Evolutionary conservation across 2,797 vertebrate genomes (phyloP), one percentile per base, ranked within the genome.

Genomic region (Cirrhinus mrigala): DNA sequence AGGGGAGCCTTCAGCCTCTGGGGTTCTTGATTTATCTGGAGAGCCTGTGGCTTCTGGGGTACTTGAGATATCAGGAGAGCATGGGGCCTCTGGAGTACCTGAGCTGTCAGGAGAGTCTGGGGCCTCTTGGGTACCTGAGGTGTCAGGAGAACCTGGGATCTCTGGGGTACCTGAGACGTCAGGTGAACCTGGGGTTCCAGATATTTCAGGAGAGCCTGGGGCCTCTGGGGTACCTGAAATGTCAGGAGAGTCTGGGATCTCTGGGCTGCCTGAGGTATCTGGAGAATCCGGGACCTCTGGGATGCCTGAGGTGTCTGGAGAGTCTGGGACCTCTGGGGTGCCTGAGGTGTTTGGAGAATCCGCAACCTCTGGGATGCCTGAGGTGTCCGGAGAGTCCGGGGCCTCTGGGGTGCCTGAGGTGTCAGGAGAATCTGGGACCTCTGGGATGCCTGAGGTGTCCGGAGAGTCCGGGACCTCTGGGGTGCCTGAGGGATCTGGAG

Each of bases 391-490:
- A 20, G 62, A 20, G 3, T 18, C 54, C 29, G 81, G 48, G 20
- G 3, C 10, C 10, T 70, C 82, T 73, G 69, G 44, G 18, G 9
- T 15, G 9, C 16, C 70, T 60, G 70, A 66, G 6, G 24, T 48
- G 2, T 66, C 80, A 12, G 85, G 48, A n/a, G 74, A 8, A 20
- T 33, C 80, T 27, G 85, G n/a, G 9, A 20, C 16, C 15, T 76
- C 85, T 27, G 85, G 46, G 52, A 2, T 2, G 6, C 77, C 92
- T 87, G 90, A 80, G 20, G 90, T 89, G 1, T 73, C 76, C 82
- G 92, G 86, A 46, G 69, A 33, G 70, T 92, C 93, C 56, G 91
- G 85, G 88, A 90, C 89, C 37, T 71, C 84, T 79, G 92, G 64
- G 37, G 4, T 87, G 74, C 90, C 90, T 87, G 88, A 90, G 2